Base-by-base conservation (phyloP, 1,140 invertebrate genomes). In the Pogonognathellus flavescens region DNA sequence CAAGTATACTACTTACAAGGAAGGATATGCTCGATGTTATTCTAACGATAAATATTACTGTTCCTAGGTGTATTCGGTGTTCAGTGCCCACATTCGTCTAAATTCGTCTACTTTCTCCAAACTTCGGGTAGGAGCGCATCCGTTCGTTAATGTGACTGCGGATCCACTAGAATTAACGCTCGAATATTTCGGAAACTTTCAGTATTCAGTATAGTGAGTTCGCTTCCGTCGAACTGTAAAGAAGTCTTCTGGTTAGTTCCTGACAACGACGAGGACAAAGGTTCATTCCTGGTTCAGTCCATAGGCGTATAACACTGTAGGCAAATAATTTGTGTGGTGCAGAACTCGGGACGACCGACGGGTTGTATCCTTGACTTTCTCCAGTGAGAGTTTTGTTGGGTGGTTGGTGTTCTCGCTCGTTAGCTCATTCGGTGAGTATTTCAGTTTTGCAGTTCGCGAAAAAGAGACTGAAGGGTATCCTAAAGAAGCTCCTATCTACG, bases 401-500 rank as follows among this genome's bases (percentile, higher is more conserved):
- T 70, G 62, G 62, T 70, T 41, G 62, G 22, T 70, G 62, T 70
- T 31, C 9, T 25, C 22, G 25, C 22, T 31, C 22, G 25, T 25
- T 31, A 20, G 62, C 22, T 31, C 31, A 22, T 70, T 70, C 62
- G 22, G 20, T 70, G 20, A 70, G 22, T 22, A 22, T 22, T 70
- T 70, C 59, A 20, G 59, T 60, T 20, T 60, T 60, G n/a, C 59
- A 9, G 31, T 41, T 57, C 53, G n/a, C 53, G n/a, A 13, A 70
- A 25, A 70, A 70, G 8, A 70, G 22, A 70, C 18, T 41, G 70
- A 76, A 76, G 2, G n/a, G 70, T 76, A 50, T 76, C 25, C 31
- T 49, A 76, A 76, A 76, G 70, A 50, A 76, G 70, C 70, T 76
- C 70, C n/a, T 57, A 57, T 57, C 31, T 66, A 11, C 62, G 11